phyloP scores from a whole-genome alignment of 2,888 invertebrate species.

The Chalcis sispes region DNA sequence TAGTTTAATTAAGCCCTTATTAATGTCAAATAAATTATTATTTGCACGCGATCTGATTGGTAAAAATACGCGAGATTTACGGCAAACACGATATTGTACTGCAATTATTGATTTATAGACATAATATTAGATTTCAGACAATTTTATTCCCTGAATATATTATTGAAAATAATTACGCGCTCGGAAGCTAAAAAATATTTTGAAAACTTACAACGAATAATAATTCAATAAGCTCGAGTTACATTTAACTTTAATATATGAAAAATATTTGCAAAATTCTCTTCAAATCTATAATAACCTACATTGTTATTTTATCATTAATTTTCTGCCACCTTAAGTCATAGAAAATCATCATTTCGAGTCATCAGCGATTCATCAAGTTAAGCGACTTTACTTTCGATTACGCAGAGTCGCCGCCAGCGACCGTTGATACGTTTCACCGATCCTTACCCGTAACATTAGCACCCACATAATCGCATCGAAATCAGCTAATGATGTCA shows the following conservation, averaged over 20 bases:
- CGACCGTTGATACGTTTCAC: background rate
- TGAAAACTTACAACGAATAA: too few relatives aligned
- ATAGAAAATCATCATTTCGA: too few relatives aligned
- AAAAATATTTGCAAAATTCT: too few relatives aligned
- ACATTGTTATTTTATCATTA: too few relatives aligned
- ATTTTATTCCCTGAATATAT: background rate
- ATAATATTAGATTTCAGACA: background rate
- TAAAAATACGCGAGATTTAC: background rate
- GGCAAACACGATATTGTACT: background rate
- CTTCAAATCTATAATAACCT: too few relatives aligned
- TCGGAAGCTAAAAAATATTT: too few relatives aligned
- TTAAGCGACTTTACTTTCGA: too few relatives aligned
- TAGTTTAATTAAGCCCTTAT: conserved; percentile 24
- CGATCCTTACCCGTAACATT: conserved; percentile 1
- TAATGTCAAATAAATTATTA: conserved; percentile 19
- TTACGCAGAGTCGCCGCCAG: background rate
- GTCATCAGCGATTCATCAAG: conserved; percentile 2
- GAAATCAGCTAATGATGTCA: conserved; percentile 47
- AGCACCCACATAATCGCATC: conserved; percentile 29
- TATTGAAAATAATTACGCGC: background rate
- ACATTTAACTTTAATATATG: too few relatives aligned
- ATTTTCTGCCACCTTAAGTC: too few relatives aligned
- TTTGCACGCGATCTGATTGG: conserved; percentile 32
- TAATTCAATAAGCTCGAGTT: too few relatives aligned
- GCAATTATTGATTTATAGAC: conserved; percentile 14